Evolutionary conservation across 2,113 vertebrate species (phyloP).

Genomic region (Diadophis punctatus): DNA sequence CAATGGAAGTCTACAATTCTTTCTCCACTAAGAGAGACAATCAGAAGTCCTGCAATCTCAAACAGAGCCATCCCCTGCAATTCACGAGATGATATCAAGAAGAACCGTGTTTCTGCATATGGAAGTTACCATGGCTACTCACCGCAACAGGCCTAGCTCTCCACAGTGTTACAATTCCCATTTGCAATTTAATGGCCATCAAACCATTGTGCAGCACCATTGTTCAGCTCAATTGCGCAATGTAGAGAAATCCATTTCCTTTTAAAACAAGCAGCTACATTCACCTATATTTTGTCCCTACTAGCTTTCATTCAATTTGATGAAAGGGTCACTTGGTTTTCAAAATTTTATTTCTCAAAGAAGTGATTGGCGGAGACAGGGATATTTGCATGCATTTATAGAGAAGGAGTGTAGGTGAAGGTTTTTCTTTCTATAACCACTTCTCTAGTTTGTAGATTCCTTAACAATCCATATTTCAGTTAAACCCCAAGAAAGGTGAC

Average conservation of each 20-base stretch:
- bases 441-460: not conserved
- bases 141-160: not conserved
- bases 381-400: not conserved
- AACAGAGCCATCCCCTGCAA: not conserved
- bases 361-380: not conserved
- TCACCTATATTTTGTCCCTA: not conserved
- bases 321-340: not conserved
- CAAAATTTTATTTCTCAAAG: not conserved
- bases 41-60: not conserved
- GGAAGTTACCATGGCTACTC: not conserved
- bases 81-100: not conserved
- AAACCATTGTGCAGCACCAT: not conserved
- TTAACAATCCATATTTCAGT: not conserved
- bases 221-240: not conserved
- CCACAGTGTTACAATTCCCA: not conserved
- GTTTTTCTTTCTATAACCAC: not conserved
- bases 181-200: not conserved
- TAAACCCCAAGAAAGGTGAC: not conserved
- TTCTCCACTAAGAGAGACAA: not conserved
- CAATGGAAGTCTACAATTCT: not conserved
- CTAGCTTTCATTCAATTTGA: not conserved
- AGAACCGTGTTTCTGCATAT: not conserved
- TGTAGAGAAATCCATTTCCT: not conserved
- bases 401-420: not conserved
- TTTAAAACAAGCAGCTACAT: not conserved